Evolutionary conservation across 2,113 vertebrate genomes (phyloP), one percentile per base, ranked within the genome.

Genomic region (Trematomus loennbergii): DNA sequence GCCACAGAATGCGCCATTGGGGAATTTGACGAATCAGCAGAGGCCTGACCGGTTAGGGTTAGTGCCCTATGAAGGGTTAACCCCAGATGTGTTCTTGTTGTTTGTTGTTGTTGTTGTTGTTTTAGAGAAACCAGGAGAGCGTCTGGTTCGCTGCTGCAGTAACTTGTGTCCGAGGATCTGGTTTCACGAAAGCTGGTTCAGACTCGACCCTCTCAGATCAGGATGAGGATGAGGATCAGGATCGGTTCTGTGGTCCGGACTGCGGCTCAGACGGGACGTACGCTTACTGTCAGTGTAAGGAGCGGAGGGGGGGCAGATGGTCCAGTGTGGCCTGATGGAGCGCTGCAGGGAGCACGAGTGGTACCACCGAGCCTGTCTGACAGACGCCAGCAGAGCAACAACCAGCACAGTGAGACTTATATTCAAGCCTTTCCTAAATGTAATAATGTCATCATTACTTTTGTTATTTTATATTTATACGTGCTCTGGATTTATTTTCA

Each of bases 361-460:
- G 59, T 61, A 61, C 59, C 59, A 61, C 59, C 4, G 59, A 61
- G 59, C 18, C 17, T 61, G 59, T 43, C 36, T 61, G 59, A n/a
- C 59, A 2, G 59, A 16, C 18, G 59, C 59, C 16, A 43, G 5
- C 33, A 43, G 33, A 61, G 29, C 29, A 29, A 29, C 29, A 3
- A 29, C 59, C 16, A 61, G 5, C 33, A 43, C 16, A 61, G 59
- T 61, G 59, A 58, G 55, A 29, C 54, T 40, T 8, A 40, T 8
- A 40, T 40, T 40, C 36, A 40, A 40, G 36, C 36, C 36, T 40
- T 40, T 40, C 36, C 36, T 40, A 40, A 40, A 29, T 29, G 29
- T 29, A 29, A 29, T 29, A 29, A 29, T 29, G 29, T 29, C 29
- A 3, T 29, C 29, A 29, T 29, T 29, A 29, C 0, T 29, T 29